Evolutionary conservation across 1,140 invertebrate species (phyloP), one percentile per base, ranked within the genome.

Genomic region (Brachionus rubens): DNA sequence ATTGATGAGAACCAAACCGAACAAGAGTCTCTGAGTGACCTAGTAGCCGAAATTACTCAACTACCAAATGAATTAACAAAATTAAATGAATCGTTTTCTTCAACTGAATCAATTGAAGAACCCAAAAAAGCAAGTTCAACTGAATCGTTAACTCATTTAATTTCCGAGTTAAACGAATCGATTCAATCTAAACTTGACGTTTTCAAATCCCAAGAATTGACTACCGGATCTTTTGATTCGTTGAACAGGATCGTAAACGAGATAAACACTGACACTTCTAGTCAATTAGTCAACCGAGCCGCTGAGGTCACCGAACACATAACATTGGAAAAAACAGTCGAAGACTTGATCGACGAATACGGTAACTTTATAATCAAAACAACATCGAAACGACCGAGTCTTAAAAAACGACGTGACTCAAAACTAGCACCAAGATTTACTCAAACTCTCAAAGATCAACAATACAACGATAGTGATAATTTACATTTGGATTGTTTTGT

Each of bases 401-500:
- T 59, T 36, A 59, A 59, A 59, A 59, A 59, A 16, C 54, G 52
- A 24, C 26, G 33, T 2, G 54, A 59, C 36, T 43, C 59, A 65
- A 65, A 65, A 14, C 59, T 43, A 41, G 59, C 68, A 19, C 68
- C 68, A 7, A 50, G 41, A 24, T 72, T 72, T 12, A 50, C 16
- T 16, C 46, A 72, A 28, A 72, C 6, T 4, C 26, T 72, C 6
- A 48, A 16, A 19, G 68, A 72, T 40, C 68, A 72, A 54, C 16
- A 40, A 14, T 72, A 50, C 28, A 41, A 50, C 6, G 19, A 24
- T 41, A 19, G 50, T 50, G 68, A 72, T 5, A 72, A 72, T 16
- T 36, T 72, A 21, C 68, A 72, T 28, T 36, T 72, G n/a, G 68
- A 72, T 16, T 72, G 68, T 48, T 72, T 50, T 72, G 68, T 72